Percentiles rank a stretch among this genome's conserved stretches.
Evolutionary conservation across 2,113 vertebrate species (phyloP).

Genomic region (Casuarius casuarius): DNA sequence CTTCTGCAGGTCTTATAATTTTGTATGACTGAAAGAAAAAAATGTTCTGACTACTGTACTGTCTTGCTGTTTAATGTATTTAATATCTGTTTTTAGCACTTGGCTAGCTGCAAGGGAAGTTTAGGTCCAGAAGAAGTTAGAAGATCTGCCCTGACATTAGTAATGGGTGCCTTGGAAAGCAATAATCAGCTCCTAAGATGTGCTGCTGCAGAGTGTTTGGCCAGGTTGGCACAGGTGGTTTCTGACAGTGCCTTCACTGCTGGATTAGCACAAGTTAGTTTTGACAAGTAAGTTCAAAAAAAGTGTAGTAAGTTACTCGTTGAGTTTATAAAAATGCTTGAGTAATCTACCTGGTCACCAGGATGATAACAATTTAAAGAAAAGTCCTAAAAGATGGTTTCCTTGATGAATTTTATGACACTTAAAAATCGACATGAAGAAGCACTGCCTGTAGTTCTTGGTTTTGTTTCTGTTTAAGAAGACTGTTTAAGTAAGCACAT

Average conservation of each 20-base stretch:
- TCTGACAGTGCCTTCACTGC: slow-evolving; percentile 85
- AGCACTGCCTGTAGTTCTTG: neutral
- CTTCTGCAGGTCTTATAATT: neutral
- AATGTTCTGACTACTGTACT: neutral
- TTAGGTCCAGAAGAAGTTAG: slow-evolving; percentile 87
- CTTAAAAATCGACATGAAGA: neutral
- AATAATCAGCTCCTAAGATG: slow-evolving; percentile 84
- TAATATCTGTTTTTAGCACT: slow-evolving; percentile 70
- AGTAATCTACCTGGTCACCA: neutral
- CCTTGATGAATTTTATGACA: neutral
- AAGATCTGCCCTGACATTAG: slow-evolving; percentile 78
- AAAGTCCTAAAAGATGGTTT: neutral
- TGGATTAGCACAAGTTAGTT: slow-evolving; percentile 87
- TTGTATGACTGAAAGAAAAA: neutral
- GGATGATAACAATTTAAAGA: neutral
- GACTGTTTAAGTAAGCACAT: neutral
- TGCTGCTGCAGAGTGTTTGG: slow-evolving; percentile 87
- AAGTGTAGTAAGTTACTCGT: neutral
- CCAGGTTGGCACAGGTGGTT: slow-evolving; percentile 87
- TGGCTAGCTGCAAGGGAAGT: slow-evolving; percentile 75
- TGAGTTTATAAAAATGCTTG: neutral
- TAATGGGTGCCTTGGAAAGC: slow-evolving; percentile 88
- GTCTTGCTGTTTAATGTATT: neutral
- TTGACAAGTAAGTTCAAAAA: slow-evolving; percentile 87
- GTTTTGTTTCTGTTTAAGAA: neutral